phyloP scores from a whole-genome alignment of 2,888 invertebrate genomes.

The Acanthosepion lycidas region DNA sequence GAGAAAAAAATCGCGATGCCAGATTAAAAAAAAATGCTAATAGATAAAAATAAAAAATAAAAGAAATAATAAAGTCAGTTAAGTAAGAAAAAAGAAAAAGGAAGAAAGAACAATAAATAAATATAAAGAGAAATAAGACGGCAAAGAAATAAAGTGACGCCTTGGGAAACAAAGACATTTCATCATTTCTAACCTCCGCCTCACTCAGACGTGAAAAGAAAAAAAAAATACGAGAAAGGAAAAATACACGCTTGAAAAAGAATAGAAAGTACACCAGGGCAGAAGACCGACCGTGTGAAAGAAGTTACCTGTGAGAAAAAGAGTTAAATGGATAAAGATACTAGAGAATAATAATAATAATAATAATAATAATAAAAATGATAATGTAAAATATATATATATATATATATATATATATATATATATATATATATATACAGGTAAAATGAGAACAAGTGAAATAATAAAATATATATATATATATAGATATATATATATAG shows the following conservation, averaged over 20 bases:
- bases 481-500: too few relatives aligned
- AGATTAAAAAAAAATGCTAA: not conserved
- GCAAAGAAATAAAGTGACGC: not conserved
- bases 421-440: too few relatives aligned
- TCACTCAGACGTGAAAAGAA: not conserved
- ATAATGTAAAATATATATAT: too few relatives aligned
- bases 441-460: too few relatives aligned
- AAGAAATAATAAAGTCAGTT: too few relatives aligned
- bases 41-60: not conserved
- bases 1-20: not conserved
- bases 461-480: too few relatives aligned
- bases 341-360: too few relatives aligned
- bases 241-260: not conserved
- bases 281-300: not conserved
- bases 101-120: not conserved
- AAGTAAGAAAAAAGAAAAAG: not conserved
- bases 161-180: constrained; percentile 12
- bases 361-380: too few relatives aligned
- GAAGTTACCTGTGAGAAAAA: not conserved
- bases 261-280: not conserved
- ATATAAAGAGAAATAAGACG: not conserved
- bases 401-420: too few relatives aligned
- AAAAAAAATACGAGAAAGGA: not conserved
- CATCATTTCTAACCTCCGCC: not conserved
- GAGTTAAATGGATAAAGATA: too few relatives aligned